Evolutionary conservation across 1,140 invertebrate species (phyloP), one percentile per base, ranked within the genome.

Genomic region (Drosophila pachea): DNA sequence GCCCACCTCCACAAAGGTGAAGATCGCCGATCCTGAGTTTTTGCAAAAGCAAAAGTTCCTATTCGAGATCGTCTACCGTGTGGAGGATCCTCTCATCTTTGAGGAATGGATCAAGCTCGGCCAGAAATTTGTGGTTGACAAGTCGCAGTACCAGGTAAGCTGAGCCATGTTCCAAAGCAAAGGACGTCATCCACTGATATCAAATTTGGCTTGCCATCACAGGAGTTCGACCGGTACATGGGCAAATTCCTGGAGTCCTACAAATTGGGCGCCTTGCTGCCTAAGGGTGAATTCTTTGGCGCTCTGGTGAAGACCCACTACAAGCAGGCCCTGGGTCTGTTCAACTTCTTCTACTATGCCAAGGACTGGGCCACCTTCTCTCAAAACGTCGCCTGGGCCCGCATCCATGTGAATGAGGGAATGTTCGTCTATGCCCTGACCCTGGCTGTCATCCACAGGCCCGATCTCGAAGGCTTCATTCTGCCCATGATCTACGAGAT

Each of bases 341-440:
- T 94, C 91, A 92, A 94, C 59, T 76, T 94, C 61, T 91, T 95
- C 74, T 94, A 92, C 88, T 92, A 92, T 73, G 93, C 94, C 56
- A 94, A 94, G 78, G 91, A 93, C 70, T 94, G 91, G 63, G 91
- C 92, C 1, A 92, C 90, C 6, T 94, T 94, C 87, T 91, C 91
- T 86, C 91, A 92, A 50, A 92, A 92, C 1, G 92, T 93, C 6
- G 76, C 90, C 5, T 94, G 91, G 90, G 92, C 92, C 9, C 91
- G 91, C 0, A 83, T 89, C 33, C 72, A 92, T 65, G 79, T 93
- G 2, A 94, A 94, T 81, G 90, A 92, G 77, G 91, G 90, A 7
- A 90, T 92, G 59, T 94, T 93, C 78, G 62, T 91, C 4, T 92
- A 91, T 56, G 90, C 92, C 2, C 87, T 93, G 71, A 92, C 91